These are phyloP conservation scores for Ophiodon elongatus DNA, from an alignment of 2,113 vertebrate species.

Conservation along the genomic window DNA sequence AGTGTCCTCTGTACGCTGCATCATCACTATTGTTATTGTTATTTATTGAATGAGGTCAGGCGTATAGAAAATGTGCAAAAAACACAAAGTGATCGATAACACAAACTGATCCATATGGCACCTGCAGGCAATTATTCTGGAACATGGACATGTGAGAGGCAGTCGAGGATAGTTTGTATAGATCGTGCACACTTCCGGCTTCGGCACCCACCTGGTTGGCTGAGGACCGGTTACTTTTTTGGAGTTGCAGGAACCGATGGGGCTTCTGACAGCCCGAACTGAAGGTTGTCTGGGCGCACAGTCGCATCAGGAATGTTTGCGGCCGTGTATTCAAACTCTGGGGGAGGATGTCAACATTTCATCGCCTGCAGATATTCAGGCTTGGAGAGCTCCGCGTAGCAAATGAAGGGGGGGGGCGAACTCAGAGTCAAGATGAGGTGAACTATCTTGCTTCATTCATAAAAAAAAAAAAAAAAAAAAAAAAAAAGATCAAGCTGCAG, in stretches of 20 bases:
- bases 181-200: constrained; percentile 12
- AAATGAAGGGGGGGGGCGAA: not conserved
- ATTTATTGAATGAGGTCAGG: not conserved
- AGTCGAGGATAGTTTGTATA: not conserved
- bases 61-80: not conserved
- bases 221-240: not conserved
- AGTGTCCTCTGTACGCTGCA: not conserved
- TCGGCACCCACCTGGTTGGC: constrained; percentile 24
- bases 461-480: not conserved
- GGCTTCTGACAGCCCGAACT: constrained; percentile 10
- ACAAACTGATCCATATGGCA: too few species aligned
- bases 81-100: not conserved
- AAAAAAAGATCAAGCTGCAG: not conserved
- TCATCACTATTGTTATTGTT: not conserved
- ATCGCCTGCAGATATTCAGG: constrained; percentile 5
- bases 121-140: not conserved
- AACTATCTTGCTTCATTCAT: not conserved
- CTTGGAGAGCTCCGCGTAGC: not conserved
- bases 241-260: not conserved
- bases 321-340: not conserved
- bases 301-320: not conserved
- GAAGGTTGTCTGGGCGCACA: not conserved
- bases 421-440: constrained; percentile 27
- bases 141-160: constrained; percentile 1
- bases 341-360: constrained; percentile 29